Base-by-base conservation (phyloP, 2,797 vertebrate genomes). In the Myotis myotis region DNA sequence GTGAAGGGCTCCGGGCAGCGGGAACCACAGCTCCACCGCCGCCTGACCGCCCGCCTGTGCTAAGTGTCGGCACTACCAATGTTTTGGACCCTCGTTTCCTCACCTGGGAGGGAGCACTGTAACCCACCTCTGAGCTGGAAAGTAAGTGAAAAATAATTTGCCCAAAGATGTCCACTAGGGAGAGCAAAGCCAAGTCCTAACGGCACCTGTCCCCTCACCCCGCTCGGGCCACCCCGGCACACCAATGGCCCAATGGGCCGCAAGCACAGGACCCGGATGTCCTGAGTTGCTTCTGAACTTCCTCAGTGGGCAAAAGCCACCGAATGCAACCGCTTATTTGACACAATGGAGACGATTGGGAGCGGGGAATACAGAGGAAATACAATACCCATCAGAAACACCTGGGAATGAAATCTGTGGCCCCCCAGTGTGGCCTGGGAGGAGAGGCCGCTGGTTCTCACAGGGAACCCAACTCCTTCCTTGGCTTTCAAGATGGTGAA, bases 221-320 rank as follows among this genome's bases (percentile, higher is more conserved):
- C 1, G 7, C 38, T 6, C 2, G 0, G 6, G 6, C 20, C 47
- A 23, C 23, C 1, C 16, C 6, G 12, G 6, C 0, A 2, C 36
- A 1, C 30, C 11, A 16, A 2, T 1, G 7, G 19, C 33, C 72
- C 64, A 64, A 23, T 20, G 0, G 11, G 51, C 49, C 28, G 22
- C 57, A 28, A 25, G 25, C 57, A 60, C 57, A 28, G 57, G 25
- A 60, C 57, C 57, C 25, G 28, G 60, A 62, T 6, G 60, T 28
- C 60, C 60, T 30, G 25, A 28, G 60, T 30, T 62, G 60, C 25
- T 83, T 75, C 28, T 47, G 33, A 47, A 53, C 9, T 16, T 53
- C 71, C 57, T 57, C 28, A 10, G 13, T 1, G 44, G 36, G 49
- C 28, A 33, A 33, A 70, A 44, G 23, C 12, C 13, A 53, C 3